These are phyloP conservation scores for Capreolus pygargus DNA, from an alignment of 2,113 vertebrate species.

Conservation along the genomic window DNA sequence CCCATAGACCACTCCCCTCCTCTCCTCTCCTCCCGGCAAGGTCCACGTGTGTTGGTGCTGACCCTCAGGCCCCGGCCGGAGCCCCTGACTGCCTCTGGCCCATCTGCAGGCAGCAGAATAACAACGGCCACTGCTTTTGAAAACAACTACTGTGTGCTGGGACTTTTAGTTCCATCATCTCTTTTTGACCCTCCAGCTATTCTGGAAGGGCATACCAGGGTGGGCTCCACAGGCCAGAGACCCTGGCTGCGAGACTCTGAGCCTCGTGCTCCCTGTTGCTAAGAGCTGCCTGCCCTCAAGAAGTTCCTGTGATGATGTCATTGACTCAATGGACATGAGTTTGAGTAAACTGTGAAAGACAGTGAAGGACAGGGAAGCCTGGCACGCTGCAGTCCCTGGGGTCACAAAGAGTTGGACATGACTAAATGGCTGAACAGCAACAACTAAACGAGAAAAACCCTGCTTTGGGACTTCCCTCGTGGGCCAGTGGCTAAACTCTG, in stretches of 20 bases:
- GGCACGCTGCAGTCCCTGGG: neutral
- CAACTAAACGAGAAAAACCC: neutral
- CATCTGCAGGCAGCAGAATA: neutral
- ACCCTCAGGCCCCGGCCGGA: neutral
- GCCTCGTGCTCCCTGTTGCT: accelerated
- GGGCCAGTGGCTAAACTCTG: neutral
- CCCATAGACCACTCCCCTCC: neutral
- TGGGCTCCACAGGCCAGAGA: accelerated
- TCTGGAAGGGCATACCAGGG: neutral
- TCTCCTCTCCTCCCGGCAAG: neutral
- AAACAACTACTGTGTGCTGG: neutral
- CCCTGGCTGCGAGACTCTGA: neutral
- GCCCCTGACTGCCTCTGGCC: neutral
- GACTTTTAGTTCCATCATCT: neutral
- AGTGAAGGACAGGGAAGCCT: neutral
- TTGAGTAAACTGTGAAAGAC: neutral
- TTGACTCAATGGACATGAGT: neutral
- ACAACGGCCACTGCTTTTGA: neutral
- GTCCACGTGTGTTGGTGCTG: neutral
- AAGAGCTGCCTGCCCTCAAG: neutral
- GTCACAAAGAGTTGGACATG: neutral
- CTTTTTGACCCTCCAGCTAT: neutral
- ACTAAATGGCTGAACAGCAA: neutral
- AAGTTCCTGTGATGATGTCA: neutral
- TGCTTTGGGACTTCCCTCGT: neutral